phyloP scores from a whole-genome alignment of 2,888 invertebrate genomes.

The Ophion obscuratus region DNA sequence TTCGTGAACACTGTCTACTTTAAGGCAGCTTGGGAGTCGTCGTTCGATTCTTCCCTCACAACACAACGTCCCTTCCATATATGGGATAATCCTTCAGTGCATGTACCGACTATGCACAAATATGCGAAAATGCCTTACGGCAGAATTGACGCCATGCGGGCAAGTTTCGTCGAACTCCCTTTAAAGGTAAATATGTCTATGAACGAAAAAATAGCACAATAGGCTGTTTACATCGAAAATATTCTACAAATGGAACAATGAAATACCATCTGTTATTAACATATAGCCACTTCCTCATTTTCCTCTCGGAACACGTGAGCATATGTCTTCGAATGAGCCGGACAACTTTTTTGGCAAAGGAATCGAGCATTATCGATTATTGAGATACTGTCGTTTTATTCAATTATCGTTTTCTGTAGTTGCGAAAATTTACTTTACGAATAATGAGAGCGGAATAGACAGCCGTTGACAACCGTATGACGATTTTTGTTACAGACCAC shows the following conservation, averaged over 20 bases:
- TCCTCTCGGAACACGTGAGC: too few species aligned
- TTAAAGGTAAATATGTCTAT: background rate
- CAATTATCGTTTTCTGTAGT: background rate
- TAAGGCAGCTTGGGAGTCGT: background rate
- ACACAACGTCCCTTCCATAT: background rate
- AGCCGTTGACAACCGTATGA: background rate
- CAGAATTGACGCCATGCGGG: background rate
- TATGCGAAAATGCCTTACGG: background rate
- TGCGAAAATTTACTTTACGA: too few species aligned
- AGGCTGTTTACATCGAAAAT: background rate
- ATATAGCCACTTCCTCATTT: too few species aligned
- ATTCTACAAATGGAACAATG: background rate
- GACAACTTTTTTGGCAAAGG: background rate
- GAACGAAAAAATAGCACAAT: background rate
- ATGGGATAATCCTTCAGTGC: background rate
- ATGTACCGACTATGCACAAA: background rate
- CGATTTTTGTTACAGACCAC: background rate
- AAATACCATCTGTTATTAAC: too few species aligned
- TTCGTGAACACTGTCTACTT: constrained; percentile 13
- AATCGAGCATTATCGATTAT: background rate
- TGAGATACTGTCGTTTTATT: background rate
- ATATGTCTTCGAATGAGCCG: too few species aligned
- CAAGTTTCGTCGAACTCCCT: background rate
- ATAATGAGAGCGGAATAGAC: too few species aligned
- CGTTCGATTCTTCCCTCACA: background rate